Evolutionary conservation across 2,888 invertebrate genomes (phyloP).

Genomic region (Melikaiella ostensackeni): DNA sequence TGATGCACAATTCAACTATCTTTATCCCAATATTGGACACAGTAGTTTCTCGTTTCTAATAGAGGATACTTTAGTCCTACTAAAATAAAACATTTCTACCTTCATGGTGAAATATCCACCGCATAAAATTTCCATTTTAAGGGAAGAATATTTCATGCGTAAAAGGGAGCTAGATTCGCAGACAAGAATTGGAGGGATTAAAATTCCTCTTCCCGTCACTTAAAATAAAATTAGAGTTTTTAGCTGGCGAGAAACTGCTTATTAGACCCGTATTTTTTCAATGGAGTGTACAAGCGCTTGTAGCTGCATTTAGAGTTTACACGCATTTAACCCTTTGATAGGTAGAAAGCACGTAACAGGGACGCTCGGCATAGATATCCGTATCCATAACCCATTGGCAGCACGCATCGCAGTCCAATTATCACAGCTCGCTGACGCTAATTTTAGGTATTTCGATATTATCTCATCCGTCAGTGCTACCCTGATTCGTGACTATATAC

Average conservation of each 20-base stretch:
- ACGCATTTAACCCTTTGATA: conserved; percentile 71
- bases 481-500: conserved; percentile 68
- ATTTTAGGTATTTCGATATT: conserved; percentile 70
- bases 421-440: conserved; percentile 68
- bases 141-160: conserved; percentile 18
- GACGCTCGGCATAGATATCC: conserved; percentile 56
- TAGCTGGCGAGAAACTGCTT: conserved; percentile 26
- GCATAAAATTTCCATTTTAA: conserved; percentile 30
- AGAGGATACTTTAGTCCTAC: neutral
- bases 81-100: neutral
- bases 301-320: conserved; percentile 58
- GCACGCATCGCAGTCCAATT: conserved; percentile 66
- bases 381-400: conserved; percentile 55
- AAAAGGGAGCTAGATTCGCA: neutral
- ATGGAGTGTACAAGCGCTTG: conserved; percentile 17
- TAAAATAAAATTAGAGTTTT: conserved; percentile 28
- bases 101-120: neutral
- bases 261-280: conserved; percentile 25
- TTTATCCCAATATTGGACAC: no score
- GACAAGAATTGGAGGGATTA: conserved; percentile 11
- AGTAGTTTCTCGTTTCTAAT: no score
- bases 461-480: conserved; percentile 68
- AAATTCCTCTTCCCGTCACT: conserved; percentile 13
- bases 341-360: conserved; percentile 55
- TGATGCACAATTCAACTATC: no score